phyloP scores from a whole-genome alignment of 2,113 vertebrate genomes.

The Semnornis frantzii region DNA sequence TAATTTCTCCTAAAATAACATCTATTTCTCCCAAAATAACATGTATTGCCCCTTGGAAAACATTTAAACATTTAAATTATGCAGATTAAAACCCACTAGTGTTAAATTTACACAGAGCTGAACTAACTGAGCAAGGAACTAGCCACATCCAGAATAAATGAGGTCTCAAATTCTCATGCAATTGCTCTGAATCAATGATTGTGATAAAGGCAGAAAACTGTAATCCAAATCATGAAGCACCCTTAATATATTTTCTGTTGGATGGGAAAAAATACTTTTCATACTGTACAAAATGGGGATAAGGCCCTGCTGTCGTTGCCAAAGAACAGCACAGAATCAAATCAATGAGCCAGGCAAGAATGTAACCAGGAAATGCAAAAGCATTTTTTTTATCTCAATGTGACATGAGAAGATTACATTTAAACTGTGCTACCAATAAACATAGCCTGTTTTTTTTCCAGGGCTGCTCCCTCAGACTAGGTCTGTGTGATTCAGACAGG shows the following conservation, averaged over 20 bases:
- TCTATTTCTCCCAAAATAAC: background rate
- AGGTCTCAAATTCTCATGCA: background rate
- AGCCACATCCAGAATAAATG: background rate
- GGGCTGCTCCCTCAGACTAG: background rate
- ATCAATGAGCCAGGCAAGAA: conserved; percentile 1
- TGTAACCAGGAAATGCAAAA: background rate
- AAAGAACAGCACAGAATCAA: conserved; percentile 26
- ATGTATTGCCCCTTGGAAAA: background rate
- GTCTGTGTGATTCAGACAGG: background rate
- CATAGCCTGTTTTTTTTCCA: background rate
- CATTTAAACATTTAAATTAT: background rate
- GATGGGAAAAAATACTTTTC: background rate
- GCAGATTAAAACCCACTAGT: background rate
- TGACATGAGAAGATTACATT: conserved; percentile 46
- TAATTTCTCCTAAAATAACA: no score
- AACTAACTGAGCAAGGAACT: background rate
- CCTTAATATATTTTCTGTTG: background rate
- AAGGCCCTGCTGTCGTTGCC: background rate
- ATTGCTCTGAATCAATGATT: background rate
- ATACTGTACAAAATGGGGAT: background rate
- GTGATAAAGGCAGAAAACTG: background rate
- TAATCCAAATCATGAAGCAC: background rate
- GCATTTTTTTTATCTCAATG: conserved; percentile 44
- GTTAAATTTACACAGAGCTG: background rate
- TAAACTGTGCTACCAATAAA: conserved; percentile 33